These are phyloP conservation scores for Marronus borbonicus DNA, from an alignment of 2,888 invertebrate genomes.

Conservation along the genomic window DNA sequence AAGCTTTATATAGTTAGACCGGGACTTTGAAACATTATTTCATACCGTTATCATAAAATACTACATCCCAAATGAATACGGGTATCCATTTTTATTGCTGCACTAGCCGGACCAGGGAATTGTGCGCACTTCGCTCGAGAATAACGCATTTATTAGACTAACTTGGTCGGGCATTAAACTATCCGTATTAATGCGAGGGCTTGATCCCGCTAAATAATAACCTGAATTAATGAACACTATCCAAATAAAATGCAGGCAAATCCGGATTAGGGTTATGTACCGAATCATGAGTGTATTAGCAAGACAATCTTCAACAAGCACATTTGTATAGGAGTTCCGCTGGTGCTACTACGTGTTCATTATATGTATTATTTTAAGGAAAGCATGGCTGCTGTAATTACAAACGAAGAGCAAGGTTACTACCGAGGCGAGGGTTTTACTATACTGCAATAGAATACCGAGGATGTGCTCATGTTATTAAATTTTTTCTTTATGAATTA, in stretches of 20 bases:
- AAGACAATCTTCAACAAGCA: not conserved
- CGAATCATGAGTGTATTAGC: not conserved
- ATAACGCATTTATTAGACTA: not conserved
- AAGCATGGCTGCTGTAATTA: slow-evolving; percentile 23
- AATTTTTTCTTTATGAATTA: no score
- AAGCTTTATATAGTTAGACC: no score
- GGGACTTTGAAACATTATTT: no score
- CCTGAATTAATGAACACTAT: not conserved
- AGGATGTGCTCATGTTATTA: not conserved
- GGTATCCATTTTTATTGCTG: no score
- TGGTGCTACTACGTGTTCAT: not conserved
- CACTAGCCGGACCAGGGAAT: not conserved
- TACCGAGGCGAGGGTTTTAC: not conserved
- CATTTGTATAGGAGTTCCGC: not conserved
- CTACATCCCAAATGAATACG: no score
- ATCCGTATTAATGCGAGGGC: not conserved
- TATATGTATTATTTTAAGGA: not conserved
- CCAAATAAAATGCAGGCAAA: not conserved
- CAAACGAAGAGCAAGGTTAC: slow-evolving; percentile 42
- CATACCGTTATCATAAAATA: no score
- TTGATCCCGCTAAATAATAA: not conserved
- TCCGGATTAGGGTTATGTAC: not conserved
- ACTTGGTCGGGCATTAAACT: not conserved
- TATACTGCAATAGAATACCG: slow-evolving; percentile 11
- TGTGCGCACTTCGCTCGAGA: not conserved